Evolutionary conservation across 2,113 vertebrate species (phyloP).

Genomic region (Galeopterus variegatus): DNA sequence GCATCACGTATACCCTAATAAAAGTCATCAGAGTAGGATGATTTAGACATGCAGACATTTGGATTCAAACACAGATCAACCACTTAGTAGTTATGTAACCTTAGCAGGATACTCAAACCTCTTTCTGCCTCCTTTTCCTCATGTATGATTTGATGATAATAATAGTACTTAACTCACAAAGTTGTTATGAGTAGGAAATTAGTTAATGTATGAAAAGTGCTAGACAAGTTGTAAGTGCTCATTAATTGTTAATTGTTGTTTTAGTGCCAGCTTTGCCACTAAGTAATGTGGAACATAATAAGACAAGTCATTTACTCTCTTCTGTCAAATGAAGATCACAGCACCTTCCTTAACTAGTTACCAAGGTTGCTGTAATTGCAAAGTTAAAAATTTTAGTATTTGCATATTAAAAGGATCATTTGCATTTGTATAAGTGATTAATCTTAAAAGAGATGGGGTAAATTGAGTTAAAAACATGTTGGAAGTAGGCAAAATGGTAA

Average conservation of each 20-base stretch:
- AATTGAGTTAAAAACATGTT: not conserved
- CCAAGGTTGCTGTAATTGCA: not conserved
- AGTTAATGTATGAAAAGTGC: slow-evolving; percentile 17
- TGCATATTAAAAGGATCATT: not conserved
- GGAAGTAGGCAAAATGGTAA: not conserved
- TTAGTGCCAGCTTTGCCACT: slow-evolving; percentile 15
- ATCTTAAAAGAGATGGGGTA: not conserved
- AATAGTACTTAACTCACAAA: slow-evolving; percentile 1
- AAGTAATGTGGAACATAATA: slow-evolving; percentile 2
- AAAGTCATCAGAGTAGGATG: not conserved
- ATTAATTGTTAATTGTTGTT: not conserved
- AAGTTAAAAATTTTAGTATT: not conserved
- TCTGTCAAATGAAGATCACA: slow-evolving; percentile 17
- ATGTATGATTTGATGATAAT: not conserved
- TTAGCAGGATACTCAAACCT: not conserved
- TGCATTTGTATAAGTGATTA: not conserved
- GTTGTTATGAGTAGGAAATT: not conserved
- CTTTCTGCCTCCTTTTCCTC: not conserved
- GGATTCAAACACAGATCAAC: not conserved
- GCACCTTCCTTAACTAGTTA: not conserved
- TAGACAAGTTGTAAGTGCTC: not conserved
- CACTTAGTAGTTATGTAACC: not conserved
- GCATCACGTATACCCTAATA: not conserved
- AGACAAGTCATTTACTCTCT: not conserved
- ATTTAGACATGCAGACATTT: not conserved